Conservation (phyloP, 2,888 invertebrate genomes). For the Antheraea yamamai region DNA sequence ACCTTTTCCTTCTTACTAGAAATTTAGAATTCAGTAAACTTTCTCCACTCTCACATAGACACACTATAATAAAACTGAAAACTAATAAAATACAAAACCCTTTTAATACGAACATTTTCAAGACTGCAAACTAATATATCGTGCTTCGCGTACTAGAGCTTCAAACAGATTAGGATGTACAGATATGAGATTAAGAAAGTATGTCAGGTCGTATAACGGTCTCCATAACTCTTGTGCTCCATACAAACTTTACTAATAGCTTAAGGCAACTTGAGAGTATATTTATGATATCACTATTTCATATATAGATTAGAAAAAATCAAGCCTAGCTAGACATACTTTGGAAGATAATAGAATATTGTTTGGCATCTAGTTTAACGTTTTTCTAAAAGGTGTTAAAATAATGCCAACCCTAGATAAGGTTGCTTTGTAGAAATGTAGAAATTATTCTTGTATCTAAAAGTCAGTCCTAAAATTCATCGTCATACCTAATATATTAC, state of each 20-base stretch:
- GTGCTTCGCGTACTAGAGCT: constrained; percentile 29
- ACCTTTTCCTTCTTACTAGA: constrained; percentile 83
- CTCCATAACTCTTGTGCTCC: constrained; percentile 32
- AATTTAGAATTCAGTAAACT: constrained; percentile 44
- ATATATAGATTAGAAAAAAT: too few species aligned
- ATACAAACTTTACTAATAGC: constrained; percentile 31
- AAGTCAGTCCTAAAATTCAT: too few species aligned
- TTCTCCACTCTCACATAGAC: constrained; percentile 30
- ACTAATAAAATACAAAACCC: constrained; percentile 12
- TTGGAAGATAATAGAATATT: too few species aligned
- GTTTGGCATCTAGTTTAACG: too few species aligned
- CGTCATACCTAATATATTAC: too few species aligned
- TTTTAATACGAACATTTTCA: constrained; percentile 18
- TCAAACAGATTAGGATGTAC: constrained; percentile 31
- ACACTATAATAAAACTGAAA: constrained; percentile 1
- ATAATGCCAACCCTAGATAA: too few species aligned
- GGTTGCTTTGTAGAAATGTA: too few species aligned
- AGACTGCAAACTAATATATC: constrained; percentile 14
- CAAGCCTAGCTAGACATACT: too few species aligned
- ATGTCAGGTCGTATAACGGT: constrained; percentile 36
- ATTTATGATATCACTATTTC: not conserved
- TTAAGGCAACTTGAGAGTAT: constrained; percentile 25
- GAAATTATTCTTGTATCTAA: too few species aligned
- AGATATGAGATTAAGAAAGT: constrained; percentile 34
- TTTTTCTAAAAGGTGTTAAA: too few species aligned